Conservation (phyloP, 2,888 invertebrate species). For the Belgica antarctica region DNA sequence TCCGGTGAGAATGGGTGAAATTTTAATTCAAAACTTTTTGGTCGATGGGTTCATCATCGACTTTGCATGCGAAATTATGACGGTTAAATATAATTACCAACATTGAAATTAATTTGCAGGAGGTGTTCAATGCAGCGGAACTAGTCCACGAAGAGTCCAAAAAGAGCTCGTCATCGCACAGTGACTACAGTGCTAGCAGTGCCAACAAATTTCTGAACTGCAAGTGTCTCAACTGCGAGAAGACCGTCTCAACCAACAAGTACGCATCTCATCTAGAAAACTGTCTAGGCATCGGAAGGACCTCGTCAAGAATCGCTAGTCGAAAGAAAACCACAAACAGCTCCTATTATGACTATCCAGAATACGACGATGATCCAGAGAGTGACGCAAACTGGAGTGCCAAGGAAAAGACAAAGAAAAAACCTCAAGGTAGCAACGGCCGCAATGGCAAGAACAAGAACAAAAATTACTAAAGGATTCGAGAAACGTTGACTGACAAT, state of each 20-base stretch:
- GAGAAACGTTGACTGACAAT: no score
- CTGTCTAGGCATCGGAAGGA: constrained; percentile 33
- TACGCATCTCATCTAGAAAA: constrained; percentile 33
- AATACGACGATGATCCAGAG: constrained; percentile 20
- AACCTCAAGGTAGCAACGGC: constrained; percentile 17
- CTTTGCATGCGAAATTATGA: not conserved
- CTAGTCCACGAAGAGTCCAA: not conserved
- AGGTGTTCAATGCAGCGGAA: not conserved
- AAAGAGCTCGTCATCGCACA: not conserved
- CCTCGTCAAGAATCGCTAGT: constrained; percentile 28
- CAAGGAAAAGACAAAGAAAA: constrained; percentile 35
- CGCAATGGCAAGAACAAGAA: not conserved
- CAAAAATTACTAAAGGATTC: constrained; percentile 35
- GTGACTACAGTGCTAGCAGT: constrained; percentile 11
- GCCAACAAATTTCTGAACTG: constrained; percentile 20
- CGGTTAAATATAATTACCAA: no score
- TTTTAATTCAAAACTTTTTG: constrained; percentile 12
- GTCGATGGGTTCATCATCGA: no score
- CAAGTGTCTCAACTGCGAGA: constrained; percentile 35
- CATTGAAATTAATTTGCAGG: not conserved
- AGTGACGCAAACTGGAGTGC: constrained; percentile 32
- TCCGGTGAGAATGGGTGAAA: not conserved
- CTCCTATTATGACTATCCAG: constrained; percentile 10
- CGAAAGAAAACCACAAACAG: constrained; percentile 35
- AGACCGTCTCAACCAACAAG: constrained; percentile 27